Base-by-base conservation (phyloP, 2,797 vertebrate species). In the Poecilia wingei region DNA sequence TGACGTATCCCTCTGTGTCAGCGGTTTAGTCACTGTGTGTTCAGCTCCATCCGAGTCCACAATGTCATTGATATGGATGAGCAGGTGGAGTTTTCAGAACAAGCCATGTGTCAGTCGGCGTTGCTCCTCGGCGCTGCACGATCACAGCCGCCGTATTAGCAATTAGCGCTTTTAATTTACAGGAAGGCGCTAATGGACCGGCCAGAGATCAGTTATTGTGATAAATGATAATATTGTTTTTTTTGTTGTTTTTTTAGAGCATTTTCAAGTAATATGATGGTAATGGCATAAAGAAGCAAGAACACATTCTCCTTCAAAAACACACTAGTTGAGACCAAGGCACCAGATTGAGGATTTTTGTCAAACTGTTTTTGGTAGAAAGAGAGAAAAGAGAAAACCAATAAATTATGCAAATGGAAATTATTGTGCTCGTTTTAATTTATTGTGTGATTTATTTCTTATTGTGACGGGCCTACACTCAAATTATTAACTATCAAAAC, bases 1-100 rank as follows among this genome's bases (percentile, higher is more conserved):
- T 90, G 91, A 93, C 81, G 73, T 80, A 77, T 83, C 83, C 41
- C 51, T 78, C 79, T 86, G 84, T 88, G 89, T 93, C 88, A 89
- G 92, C 89, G 79, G 75, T 93, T 88, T 74, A 90, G 90, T 93
- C 86, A 83, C 80, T 20, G 75, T 66, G 76, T 74, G 82, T 82
- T 88, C 74, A 47, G 61, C 81, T 92, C 89, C 83, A 77, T 90
- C 87, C 78, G n/a, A 59, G 79, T 33, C 79, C 82, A 84, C 85
- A 0, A 14, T 25, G 36, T 68, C 64, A 49, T n/a, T 74, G 76
- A 70, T 73, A 46, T 16, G 78, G 78, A 74, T 39, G 86, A 72
- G 78, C 79, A 31, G 75, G 84, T 88, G 86, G 83, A 66, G 80
- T 70, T 20, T 46, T 70, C 76, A 72, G 75, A 83, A 59, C 46